Evolutionary conservation across 2,113 vertebrate genomes (phyloP).

Genomic region (Chloropsis cyanopogon): DNA sequence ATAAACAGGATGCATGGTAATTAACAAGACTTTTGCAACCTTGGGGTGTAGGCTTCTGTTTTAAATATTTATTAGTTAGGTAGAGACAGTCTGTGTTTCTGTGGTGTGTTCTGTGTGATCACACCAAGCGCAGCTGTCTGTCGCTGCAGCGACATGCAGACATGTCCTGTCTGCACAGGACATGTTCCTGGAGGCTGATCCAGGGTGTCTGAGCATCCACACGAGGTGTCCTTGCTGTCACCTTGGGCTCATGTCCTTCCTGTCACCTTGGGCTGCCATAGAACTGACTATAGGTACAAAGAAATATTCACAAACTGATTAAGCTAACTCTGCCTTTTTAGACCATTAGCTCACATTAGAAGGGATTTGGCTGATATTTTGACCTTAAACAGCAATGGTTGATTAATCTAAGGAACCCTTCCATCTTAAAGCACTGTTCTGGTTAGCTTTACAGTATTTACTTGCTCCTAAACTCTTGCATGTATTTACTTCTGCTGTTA

Average conservation of each 20-base stretch:
- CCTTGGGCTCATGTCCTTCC: background rate
- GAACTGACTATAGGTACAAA: background rate
- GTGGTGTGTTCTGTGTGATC: background rate
- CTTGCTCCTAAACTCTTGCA: background rate
- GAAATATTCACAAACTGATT: background rate
- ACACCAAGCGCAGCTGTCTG: background rate
- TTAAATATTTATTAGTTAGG: background rate
- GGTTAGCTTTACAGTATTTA: background rate
- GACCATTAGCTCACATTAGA: background rate
- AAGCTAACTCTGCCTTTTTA: background rate
- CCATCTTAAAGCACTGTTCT: background rate
- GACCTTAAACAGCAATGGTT: background rate
- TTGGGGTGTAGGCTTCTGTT: background rate
- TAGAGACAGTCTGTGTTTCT: background rate
- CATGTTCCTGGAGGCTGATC: background rate
- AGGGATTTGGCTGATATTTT: background rate
- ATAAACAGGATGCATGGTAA: slow-evolving; percentile 37
- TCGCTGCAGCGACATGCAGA: background rate
- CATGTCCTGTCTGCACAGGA: background rate
- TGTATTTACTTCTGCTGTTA: background rate
- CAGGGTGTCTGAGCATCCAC: background rate
- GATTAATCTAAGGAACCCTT: background rate
- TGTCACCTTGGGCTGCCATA: background rate
- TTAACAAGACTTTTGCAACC: slow-evolving; percentile 40
- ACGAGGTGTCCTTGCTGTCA: background rate